Conservation (phyloP, 1,140 invertebrate genomes). For the Trypoxylus dichotomus region DNA sequence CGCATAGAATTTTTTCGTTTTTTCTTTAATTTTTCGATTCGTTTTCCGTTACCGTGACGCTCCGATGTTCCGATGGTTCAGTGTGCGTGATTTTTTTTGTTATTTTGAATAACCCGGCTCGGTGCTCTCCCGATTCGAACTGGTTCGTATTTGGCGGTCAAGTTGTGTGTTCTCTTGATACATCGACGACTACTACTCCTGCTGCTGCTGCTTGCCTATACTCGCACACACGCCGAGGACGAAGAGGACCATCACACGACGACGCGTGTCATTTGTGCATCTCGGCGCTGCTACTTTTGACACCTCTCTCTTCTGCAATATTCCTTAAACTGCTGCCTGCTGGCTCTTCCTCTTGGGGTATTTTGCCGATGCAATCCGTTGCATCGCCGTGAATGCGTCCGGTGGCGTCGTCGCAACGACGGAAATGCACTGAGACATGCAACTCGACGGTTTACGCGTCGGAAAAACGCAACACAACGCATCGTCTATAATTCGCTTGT, state of each 20-base stretch:
- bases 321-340: too few species aligned
- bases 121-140: constrained; percentile 17
- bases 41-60: background rate
- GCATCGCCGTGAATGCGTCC: too few species aligned
- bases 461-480: background rate
- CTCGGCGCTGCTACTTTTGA: constrained; percentile 35
- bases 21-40: background rate
- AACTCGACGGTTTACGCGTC: background rate
- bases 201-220: background rate
- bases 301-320: constrained; percentile 4
- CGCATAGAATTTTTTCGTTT: background rate
- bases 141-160: constrained; percentile 40
- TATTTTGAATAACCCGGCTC: constrained; percentile 33
- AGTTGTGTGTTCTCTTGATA: constrained; percentile 35
- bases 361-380: constrained; percentile 9
- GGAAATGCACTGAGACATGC: constrained; percentile 9
- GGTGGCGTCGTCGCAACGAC: constrained; percentile 14
- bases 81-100: constrained; percentile 34
- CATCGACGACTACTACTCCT: constrained; percentile 6
- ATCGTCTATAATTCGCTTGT: background rate
- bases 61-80: constrained; percentile 34
- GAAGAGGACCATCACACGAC: background rate
- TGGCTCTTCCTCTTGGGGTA: background rate
- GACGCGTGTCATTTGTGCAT: constrained; percentile 43
- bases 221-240: constrained; percentile 4